Evolutionary conservation across 2,797 vertebrate genomes (phyloP), one percentile per base, ranked within the genome.

Genomic region (Botia kubotai): DNA sequence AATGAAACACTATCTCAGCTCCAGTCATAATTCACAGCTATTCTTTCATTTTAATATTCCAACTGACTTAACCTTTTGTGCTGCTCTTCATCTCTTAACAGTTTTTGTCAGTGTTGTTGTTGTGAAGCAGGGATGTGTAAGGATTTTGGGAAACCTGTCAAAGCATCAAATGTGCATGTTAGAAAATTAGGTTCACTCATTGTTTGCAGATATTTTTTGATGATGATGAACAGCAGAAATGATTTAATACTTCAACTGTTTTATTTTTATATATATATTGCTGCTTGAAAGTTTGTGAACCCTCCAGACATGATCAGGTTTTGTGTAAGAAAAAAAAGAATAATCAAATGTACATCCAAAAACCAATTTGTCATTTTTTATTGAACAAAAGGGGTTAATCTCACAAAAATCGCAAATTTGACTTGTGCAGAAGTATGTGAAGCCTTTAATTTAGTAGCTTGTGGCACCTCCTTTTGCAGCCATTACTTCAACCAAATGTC

Each of bases 1-100:
- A 71, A 63, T 72, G 23, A 71, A 72, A 62, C 55, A 60, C 43
- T 13, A 26, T 29, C 16, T 65, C 57, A 55, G 43, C 26, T 17
- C 17, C 16, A 67, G 5, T 29, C 26, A 29, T 67, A 43, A 67
- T 55, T 11, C 14, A 55, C 19, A 76, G 48, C 23, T 33, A 33
- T 71, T 17, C 23, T n/a, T 23, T 36, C 14, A 65, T 39, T 53
- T 72, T 8, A 52, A 71, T 36, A 6, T 52, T 50, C 19, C 8
- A 43, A 19, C 55, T n/a, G 16, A 53, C 17, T 39, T 12, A 65
- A 39, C 10, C 23, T 23, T 50, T 63, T 39, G 21, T 69, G 36
- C 21, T 48, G 16, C 43, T 26, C 14, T 13, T 63, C 52, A 77
- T 77, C 36, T 12, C 5, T 3, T 2, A 26, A 7, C 11, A 21